Percentiles rank a stretch among this genome's conserved stretches.
phyloP scores from a whole-genome alignment of 2,113 vertebrate species.

The Sorex araneus region DNA sequence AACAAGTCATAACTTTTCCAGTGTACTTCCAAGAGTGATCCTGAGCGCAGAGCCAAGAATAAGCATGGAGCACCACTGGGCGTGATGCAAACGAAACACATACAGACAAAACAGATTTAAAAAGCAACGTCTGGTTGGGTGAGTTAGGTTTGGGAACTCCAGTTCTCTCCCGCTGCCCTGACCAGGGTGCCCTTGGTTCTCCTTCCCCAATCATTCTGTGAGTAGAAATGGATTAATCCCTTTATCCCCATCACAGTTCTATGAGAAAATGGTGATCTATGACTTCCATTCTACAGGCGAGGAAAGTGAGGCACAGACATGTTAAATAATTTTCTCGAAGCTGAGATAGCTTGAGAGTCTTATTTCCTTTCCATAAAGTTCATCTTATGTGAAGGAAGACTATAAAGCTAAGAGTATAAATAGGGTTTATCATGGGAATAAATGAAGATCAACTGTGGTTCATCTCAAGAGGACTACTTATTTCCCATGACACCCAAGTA shows the following conservation, averaged over 20 bases:
- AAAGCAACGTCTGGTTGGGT: background rate
- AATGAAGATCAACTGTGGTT: background rate
- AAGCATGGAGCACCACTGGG: too few species aligned
- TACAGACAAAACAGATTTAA: too few species aligned
- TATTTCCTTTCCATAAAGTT: background rate
- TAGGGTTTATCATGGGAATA: background rate
- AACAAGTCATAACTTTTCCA: too few species aligned
- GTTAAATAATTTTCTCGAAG: background rate
- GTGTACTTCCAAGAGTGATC: too few species aligned
- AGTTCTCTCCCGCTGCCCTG: background rate
- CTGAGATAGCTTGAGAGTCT: background rate
- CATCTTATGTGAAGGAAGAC: too few species aligned
- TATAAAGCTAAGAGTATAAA: too few species aligned
- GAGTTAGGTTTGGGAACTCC: background rate
- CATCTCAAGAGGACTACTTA: background rate
- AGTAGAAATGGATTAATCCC: background rate
- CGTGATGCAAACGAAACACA: too few species aligned
- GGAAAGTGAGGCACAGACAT: background rate
- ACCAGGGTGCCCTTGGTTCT: background rate
- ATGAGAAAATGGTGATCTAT: background rate
- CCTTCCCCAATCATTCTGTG: background rate
- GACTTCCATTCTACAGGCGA: background rate
- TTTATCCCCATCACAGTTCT: background rate
- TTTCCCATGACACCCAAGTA: too few species aligned
- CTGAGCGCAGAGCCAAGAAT: too few species aligned